Evolutionary conservation across 92 coral and sea anemone species (phyloP).

Genomic region (Bergia sp.): DNA sequence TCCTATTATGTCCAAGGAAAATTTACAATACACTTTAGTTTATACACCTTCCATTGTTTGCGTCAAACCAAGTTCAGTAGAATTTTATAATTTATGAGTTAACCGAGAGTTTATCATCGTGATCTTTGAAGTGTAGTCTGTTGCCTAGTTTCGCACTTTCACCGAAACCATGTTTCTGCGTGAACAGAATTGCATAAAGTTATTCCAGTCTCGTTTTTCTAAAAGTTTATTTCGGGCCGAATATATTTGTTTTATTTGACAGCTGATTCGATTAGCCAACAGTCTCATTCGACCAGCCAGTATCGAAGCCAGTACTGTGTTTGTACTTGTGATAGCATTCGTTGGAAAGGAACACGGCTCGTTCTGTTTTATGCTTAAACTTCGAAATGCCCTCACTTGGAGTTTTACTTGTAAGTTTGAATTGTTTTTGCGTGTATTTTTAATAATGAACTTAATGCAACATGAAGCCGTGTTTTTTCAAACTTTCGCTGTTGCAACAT

Average conservation of each 20-base stretch:
- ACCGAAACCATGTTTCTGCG: conserved; percentile 11
- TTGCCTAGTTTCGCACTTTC: conserved; percentile 14
- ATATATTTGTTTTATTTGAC: background rate
- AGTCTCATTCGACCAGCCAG: background rate
- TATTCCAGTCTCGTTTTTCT: no score
- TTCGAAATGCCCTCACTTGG: background rate
- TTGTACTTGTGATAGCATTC: background rate
- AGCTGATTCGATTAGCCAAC: background rate
- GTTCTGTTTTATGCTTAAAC: background rate
- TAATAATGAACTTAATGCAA: background rate
- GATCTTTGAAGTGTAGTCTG: background rate
- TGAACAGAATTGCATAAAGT: background rate
- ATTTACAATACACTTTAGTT: background rate
- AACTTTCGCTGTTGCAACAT: background rate
- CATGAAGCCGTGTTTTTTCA: background rate
- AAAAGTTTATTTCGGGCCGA: background rate
- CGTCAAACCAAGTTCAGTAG: background rate
- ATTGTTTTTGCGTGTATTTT: background rate
- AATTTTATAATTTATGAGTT: background rate
- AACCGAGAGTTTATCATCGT: background rate
- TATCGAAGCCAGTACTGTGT: background rate
- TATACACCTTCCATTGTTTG: background rate
- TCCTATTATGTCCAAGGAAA: no score
- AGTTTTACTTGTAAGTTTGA: background rate
- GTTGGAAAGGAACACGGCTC: background rate